These are phyloP conservation scores for Ephestia elutella DNA, from an alignment of 1,140 invertebrate species.

Conservation along the genomic window DNA sequence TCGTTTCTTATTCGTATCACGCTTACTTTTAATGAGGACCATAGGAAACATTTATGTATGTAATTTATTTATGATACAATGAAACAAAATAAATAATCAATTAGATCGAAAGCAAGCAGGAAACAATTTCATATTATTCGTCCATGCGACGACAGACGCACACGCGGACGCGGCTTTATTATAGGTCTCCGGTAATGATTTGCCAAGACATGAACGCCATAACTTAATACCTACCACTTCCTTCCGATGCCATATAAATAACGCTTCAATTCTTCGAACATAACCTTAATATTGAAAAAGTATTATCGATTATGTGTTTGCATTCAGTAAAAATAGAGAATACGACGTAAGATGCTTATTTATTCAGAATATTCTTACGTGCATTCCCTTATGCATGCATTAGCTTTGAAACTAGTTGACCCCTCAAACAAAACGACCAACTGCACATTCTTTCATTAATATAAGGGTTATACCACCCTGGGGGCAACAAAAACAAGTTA, in stretches of 20 bases:
- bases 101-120: constrained; percentile 42
- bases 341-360: constrained; percentile 10
- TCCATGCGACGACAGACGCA: constrained; percentile 25
- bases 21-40: constrained; percentile 26
- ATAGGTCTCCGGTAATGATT: constrained; percentile 46
- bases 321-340: constrained; percentile 10
- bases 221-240: constrained; percentile 61
- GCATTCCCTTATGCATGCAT: constrained; percentile 42
- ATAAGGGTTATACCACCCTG: constrained; percentile 61
- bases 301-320: constrained; percentile 22
- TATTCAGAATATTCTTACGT: constrained; percentile 17
- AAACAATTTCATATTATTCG: constrained; percentile 41
- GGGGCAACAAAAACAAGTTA: constrained; percentile 54
- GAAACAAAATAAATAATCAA: constrained; percentile 37
- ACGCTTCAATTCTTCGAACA: constrained; percentile 14
- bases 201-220: constrained; percentile 45
- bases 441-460: constrained; percentile 62
- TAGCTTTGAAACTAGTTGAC: constrained; percentile 51
- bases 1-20: constrained; percentile 23
- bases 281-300: constrained; percentile 13
- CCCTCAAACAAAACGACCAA: constrained; percentile 53
- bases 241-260: constrained; percentile 69
- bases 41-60: constrained; percentile 37
- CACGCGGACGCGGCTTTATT: constrained; percentile 22
- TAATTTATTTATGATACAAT: constrained; percentile 34